Conservation (phyloP, 2,113 vertebrate genomes). For the Quiscalus mexicanus region DNA sequence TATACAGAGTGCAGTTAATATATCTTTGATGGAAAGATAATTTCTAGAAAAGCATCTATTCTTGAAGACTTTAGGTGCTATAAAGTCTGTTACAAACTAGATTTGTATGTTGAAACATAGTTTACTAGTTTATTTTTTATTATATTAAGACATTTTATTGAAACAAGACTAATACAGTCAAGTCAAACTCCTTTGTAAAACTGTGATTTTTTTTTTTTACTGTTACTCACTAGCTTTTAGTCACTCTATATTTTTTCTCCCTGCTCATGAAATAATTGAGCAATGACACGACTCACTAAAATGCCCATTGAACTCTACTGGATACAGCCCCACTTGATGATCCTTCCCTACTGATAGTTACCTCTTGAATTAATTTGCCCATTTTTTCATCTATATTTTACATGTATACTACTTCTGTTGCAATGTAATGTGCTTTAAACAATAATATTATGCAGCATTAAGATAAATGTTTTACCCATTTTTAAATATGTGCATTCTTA, state of each 20-base stretch:
- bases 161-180: background rate
- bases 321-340: background rate
- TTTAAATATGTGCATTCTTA: background rate
- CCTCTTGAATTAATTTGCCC: background rate
- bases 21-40: background rate
- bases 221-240: background rate
- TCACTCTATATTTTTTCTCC: background rate
- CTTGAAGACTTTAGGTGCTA: background rate
- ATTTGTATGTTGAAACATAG: background rate
- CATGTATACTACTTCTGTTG: background rate
- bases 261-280: background rate
- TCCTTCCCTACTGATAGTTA: background rate
- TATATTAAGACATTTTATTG: background rate
- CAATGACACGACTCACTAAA: background rate
- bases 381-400: background rate
- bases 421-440: background rate
- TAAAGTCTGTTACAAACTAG: background rate
- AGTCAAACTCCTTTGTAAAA: background rate
- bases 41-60: background rate
- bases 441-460: background rate
- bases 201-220: background rate
- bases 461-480: background rate
- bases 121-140: background rate
- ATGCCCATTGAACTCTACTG: background rate
- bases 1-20: background rate